Evolutionary conservation across 2,797 vertebrate species (phyloP), one percentile per base, ranked within the genome.

Genomic region (Catostomus latipinnis): DNA sequence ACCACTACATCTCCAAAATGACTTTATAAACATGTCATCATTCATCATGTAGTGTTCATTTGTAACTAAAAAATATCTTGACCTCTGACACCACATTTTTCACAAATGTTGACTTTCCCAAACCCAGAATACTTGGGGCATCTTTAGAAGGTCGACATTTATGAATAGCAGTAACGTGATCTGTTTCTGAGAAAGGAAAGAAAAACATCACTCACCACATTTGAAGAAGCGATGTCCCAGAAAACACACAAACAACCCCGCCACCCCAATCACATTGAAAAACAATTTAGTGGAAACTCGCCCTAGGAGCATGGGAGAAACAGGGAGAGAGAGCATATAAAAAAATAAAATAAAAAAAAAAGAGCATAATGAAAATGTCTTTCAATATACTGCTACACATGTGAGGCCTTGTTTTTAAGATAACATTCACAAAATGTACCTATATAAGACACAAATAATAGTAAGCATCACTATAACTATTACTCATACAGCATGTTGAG

Each of bases 141-240:
- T 14, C 1, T 61, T 34, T 34, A 58, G 22, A 2, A 43, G 46
- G 56, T 57, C 1, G 1, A 7, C n/a, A 46, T 14, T 57, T 69
- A 77, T 76, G 22, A 69, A 69, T 60, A 60, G 65, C 65, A 16
- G 9, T 43, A 16, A 45, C 1, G 5, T 43, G 66, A 0, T 60
- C 12, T 11, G 45, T 50, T 68, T 52, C 67, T 14, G 34, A 34
- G 34, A 34, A 34, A 34, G 4, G 34, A 60, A 10, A 43, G 8
- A 48, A 43, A 2, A 61, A 67, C 9, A 63, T 13, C 11, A 81
- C 93, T 92, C 90, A 98, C 98, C 97, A 90, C 94, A 95, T 93
- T 98, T 98, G 91, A 98, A 98, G 92, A 96, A 98, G 54, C 96
- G 93, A 86, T 99, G 98, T 13, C 98, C 98, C 52, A 94, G 93